Conservation (phyloP, 2,797 vertebrate genomes). For the Buceros bicornis region DNA sequence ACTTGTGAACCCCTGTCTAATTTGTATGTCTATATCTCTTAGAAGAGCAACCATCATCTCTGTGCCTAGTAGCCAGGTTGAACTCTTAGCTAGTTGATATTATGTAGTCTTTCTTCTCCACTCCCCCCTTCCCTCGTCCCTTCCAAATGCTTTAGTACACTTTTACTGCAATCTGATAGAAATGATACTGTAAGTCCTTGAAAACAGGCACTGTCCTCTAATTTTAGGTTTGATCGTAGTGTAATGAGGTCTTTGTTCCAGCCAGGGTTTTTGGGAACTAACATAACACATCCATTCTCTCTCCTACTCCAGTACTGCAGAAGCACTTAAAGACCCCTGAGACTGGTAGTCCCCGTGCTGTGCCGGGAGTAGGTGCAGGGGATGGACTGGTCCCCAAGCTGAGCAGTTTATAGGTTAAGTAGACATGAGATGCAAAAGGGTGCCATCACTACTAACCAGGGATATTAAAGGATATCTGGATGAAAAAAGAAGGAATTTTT, state of each 20-base stretch:
- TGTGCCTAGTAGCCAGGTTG: neutral
- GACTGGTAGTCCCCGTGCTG: neutral
- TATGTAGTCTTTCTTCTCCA: neutral
- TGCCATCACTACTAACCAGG: neutral
- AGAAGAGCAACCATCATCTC: neutral
- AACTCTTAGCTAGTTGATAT: neutral
- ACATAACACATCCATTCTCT: neutral
- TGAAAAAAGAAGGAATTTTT: neutral
- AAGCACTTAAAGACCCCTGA: neutral
- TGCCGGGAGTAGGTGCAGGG: neutral
- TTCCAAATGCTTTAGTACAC: neutral
- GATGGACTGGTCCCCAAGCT: neutral
- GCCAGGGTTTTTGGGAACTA: neutral
- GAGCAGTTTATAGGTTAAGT: neutral
- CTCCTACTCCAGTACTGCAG: neutral
- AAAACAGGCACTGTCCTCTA: neutral
- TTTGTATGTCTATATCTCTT: conserved; percentile 17
- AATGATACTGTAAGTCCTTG: neutral
- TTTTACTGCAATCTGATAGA: neutral
- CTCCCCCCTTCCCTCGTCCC: neutral
- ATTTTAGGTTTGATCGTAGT: neutral
- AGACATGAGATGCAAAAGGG: neutral
- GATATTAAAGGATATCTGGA: neutral
- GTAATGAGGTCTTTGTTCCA: neutral
- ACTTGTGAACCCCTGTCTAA: neutral